Evolutionary conservation across 2,113 vertebrate genomes (phyloP).

Genomic region (Albula glossodonta): DNA sequence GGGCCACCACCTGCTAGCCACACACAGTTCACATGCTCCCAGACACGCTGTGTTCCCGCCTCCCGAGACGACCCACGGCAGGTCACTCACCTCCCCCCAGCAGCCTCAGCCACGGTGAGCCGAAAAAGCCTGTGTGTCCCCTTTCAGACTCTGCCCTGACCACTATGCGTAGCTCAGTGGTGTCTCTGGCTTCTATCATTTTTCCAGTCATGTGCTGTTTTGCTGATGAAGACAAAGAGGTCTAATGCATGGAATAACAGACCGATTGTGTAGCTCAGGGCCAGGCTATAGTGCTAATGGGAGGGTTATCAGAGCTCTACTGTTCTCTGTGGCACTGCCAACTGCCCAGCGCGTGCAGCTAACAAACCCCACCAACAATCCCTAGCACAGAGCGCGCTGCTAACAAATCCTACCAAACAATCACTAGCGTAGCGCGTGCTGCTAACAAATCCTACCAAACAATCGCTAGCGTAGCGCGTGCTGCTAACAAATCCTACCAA

Average conservation of each 20-base stretch:
- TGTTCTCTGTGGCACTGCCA: conserved; percentile 9
- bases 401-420: neutral
- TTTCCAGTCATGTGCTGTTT: neutral
- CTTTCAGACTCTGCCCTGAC: neutral
- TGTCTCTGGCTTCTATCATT: neutral
- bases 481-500: neutral
- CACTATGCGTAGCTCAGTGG: neutral
- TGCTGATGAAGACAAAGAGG: conserved; percentile 1
- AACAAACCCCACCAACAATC: neutral
- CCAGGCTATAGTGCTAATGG: neutral
- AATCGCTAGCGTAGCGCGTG: neutral
- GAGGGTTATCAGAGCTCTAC: conserved; percentile 10
- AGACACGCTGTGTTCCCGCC: neutral
- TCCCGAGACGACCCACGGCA: neutral
- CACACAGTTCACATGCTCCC: neutral
- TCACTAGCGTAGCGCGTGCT: neutral
- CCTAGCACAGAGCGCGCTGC: neutral
- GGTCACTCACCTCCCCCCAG: neutral
- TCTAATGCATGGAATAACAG: conserved; percentile 8
- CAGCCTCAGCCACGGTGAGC: neutral
- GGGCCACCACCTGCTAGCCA: too few species aligned
- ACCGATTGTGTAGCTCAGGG: conserved; percentile 11
- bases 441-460: neutral
- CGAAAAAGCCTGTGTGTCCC: neutral
- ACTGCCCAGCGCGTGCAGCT: neutral